A percentile compares a stretch with the other conserved stretches of the same genome.
Evolutionary conservation across 2,797 vertebrate species (phyloP).

Genomic region (Esox masquinongy): DNA sequence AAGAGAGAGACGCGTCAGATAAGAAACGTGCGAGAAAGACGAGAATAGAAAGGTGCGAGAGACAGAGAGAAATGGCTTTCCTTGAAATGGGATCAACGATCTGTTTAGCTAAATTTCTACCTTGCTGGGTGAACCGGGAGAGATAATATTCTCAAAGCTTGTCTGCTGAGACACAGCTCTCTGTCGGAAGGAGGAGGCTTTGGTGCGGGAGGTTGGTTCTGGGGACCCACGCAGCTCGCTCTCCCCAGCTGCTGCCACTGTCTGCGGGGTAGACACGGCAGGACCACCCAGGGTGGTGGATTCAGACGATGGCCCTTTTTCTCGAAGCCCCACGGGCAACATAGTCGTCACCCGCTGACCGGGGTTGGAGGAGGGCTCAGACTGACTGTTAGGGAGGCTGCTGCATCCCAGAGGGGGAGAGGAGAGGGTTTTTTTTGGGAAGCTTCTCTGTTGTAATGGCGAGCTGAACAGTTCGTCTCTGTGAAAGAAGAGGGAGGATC

Average conservation of each 20-base stretch:
- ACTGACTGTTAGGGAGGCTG: constrained; percentile 60
- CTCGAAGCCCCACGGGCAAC: constrained; percentile 8
- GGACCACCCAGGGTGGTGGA: constrained; percentile 42
- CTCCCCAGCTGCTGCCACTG: constrained; percentile 20
- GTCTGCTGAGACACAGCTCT: constrained; percentile 57
- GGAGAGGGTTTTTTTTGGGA: constrained; percentile 43
- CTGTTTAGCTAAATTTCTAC: constrained; percentile 38
- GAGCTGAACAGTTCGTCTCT: constrained; percentile 77
- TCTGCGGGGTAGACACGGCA: constrained; percentile 46
- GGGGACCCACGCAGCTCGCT: constrained; percentile 42
- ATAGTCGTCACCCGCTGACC: constrained; percentile 33
- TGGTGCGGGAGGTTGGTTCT: constrained; percentile 65
- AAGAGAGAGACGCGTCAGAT: neutral
- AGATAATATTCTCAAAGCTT: constrained; percentile 45
- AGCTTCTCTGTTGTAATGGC: constrained; percentile 64
- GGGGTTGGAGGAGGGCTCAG: constrained; percentile 28
- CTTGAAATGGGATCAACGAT: neutral
- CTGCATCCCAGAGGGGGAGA: constrained; percentile 53
- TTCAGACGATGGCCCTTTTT: constrained; percentile 1
- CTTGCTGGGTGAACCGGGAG: constrained; percentile 61
- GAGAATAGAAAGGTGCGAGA: neutral
- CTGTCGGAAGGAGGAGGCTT: constrained; percentile 51
- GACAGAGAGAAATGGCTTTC: neutral
- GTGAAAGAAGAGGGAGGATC: neutral
- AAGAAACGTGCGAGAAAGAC: neutral